Conservation (phyloP, 2,797 vertebrate species). For the Acanthopagrus latus region DNA sequence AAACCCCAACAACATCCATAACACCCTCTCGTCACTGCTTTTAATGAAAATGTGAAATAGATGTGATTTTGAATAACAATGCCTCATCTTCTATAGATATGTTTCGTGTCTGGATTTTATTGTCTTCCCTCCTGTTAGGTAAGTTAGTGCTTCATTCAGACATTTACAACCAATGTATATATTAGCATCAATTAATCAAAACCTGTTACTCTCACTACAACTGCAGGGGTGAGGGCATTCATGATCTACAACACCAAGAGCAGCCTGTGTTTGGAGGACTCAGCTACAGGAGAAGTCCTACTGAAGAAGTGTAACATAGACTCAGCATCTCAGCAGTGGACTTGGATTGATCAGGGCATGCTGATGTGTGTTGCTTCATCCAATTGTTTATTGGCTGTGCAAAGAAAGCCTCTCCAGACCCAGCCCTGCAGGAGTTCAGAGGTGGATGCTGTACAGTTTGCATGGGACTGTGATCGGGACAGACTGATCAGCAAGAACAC, state of each 20-base stretch:
- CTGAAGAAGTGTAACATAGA: constrained; percentile 74
- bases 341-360: constrained; percentile 69
- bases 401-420: constrained; percentile 57
- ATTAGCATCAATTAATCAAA: constrained; percentile 2
- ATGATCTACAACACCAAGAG: constrained; percentile 75
- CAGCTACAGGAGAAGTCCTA: constrained; percentile 48
- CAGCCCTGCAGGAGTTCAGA: constrained; percentile 57
- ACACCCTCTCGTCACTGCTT: not conserved
- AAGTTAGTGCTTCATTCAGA: constrained; percentile 30
- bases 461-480: constrained; percentile 79
- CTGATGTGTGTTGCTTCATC: constrained; percentile 71
- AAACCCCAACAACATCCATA: no score
- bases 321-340: constrained; percentile 82
- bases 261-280: constrained; percentile 81
- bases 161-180: not conserved
- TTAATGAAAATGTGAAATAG: not conserved
- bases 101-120: constrained; percentile 77
- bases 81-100: constrained; percentile 70
- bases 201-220: not conserved
- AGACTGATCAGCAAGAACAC: constrained; percentile 72
- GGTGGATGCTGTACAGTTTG: constrained; percentile 22
- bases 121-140: constrained; percentile 86
- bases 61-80: not conserved
- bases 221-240: constrained; percentile 74
- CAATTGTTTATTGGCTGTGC: constrained; percentile 77